A percentile compares a stretch with the other conserved stretches of the same genome.
Evolutionary conservation across 2,797 vertebrate genomes (phyloP).

Genomic region (Phoxinus dragarum): DNA sequence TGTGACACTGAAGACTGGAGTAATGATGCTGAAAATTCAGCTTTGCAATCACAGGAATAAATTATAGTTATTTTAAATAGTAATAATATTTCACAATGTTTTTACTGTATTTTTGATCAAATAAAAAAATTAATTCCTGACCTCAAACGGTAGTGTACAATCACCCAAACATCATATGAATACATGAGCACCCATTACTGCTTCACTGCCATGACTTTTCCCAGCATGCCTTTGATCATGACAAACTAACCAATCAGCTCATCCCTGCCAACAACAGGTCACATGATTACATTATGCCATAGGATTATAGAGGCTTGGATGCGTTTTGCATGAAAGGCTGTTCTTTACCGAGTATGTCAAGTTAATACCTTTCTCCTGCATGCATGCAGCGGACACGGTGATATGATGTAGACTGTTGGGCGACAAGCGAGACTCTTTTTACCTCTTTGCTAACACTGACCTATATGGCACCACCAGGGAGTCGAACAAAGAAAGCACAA

Average conservation of each 20-base stretch:
- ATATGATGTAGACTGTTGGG: slow-evolving; percentile 22
- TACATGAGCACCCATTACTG: slow-evolving; percentile 45
- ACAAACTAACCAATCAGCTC: slow-evolving; percentile 47
- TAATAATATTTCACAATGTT: not conserved
- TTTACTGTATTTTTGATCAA: not conserved
- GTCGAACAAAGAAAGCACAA: slow-evolving; percentile 56
- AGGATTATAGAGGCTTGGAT: slow-evolving; percentile 29
- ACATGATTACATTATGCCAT: slow-evolving; percentile 40
- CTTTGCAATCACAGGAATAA: too few species aligned
- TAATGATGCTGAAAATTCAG: too few species aligned
- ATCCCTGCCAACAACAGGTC: slow-evolving; percentile 48
- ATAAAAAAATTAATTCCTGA: not conserved
- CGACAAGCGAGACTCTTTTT: slow-evolving; percentile 30
- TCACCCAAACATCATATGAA: slow-evolving; percentile 6
- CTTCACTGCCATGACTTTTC: slow-evolving; percentile 58
- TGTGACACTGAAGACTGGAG: not conserved
- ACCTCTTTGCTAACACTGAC: slow-evolving; percentile 31
- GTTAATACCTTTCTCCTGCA: slow-evolving; percentile 45
- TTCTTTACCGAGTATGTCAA: slow-evolving; percentile 35
- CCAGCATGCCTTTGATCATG: slow-evolving; percentile 55
- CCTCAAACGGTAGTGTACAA: not conserved
- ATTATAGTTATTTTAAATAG: not conserved
- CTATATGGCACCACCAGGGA: slow-evolving; percentile 3
- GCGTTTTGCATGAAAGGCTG: slow-evolving; percentile 57
- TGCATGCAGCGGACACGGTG: slow-evolving; percentile 37